These are phyloP conservation scores for Bactericera cockerelli DNA, from an alignment of 1,140 invertebrate genomes.

Conservation along the genomic window DNA sequence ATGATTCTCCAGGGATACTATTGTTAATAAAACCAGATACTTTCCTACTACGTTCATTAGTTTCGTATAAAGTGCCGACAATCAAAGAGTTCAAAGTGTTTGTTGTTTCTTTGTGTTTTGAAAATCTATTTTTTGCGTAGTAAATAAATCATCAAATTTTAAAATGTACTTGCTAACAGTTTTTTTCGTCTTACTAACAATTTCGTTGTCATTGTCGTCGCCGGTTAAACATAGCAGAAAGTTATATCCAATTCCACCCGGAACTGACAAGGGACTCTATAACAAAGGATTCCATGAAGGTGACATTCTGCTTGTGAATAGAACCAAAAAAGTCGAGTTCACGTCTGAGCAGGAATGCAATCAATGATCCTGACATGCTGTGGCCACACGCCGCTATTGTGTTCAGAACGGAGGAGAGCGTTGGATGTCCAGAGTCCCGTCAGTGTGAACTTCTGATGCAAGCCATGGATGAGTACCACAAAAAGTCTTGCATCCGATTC, in stretches of 20 bases:
- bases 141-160: no score
- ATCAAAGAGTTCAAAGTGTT: no score
- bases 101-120: no score
- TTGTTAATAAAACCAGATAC: no score
- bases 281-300: background rate
- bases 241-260: background rate
- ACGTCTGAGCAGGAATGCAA: conserved; percentile 19
- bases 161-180: no score
- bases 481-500: conserved; percentile 24
- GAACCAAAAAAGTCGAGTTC: background rate
- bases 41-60: no score
- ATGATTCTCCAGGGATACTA: no score
- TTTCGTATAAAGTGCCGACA: no score
- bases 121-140: no score
- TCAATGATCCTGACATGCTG: conserved; percentile 17
- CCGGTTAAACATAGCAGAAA: background rate
- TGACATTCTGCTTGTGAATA: background rate
- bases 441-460: conserved; percentile 26
- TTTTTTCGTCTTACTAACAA: no score
- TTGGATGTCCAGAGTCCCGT: conserved; percentile 24
- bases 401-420: conserved; percentile 23
- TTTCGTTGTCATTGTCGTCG: no score
- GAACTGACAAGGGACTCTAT: background rate
- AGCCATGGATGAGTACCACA: conserved; percentile 26
- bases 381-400: conserved; percentile 24